phyloP scores from a whole-genome alignment of 2,113 vertebrate genomes.

The Chrysemys picta region DNA sequence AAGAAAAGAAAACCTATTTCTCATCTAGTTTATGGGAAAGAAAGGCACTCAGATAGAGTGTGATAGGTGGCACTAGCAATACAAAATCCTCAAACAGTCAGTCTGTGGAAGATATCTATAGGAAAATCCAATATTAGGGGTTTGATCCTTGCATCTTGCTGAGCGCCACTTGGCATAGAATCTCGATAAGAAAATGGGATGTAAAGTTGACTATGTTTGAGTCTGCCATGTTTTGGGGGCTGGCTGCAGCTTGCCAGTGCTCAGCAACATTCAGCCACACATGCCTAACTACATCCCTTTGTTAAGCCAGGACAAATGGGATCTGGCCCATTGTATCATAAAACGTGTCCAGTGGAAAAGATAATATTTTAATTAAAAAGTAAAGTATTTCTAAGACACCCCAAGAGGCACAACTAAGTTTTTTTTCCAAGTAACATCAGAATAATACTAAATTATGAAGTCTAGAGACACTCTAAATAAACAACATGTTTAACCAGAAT shows the following conservation, averaged over 20 bases:
- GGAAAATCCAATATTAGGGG: background rate
- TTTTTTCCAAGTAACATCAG: slow-evolving; percentile 17
- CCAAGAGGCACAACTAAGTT: slow-evolving; percentile 38
- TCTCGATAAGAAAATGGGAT: background rate
- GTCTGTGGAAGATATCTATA: background rate
- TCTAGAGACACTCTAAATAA: background rate
- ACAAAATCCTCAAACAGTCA: background rate
- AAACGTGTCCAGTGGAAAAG: background rate
- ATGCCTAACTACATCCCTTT: background rate
- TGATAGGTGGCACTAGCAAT: background rate
- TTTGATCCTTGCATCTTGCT: background rate
- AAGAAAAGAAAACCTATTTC: background rate
- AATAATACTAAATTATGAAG: slow-evolving; percentile 34
- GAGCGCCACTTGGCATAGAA: background rate
- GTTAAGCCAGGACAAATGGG: background rate
- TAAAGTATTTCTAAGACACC: slow-evolving; percentile 13
- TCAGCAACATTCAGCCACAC: background rate
- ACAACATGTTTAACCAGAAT: background rate
- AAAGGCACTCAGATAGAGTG: background rate
- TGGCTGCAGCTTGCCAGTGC: background rate
- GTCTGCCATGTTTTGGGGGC: background rate
- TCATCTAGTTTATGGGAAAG: background rate
- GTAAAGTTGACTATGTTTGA: background rate
- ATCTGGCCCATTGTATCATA: background rate
- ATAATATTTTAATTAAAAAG: background rate